Base-by-base conservation (phyloP, 2,888 invertebrate genomes). In the Tricholauxania praeusta region DNA sequence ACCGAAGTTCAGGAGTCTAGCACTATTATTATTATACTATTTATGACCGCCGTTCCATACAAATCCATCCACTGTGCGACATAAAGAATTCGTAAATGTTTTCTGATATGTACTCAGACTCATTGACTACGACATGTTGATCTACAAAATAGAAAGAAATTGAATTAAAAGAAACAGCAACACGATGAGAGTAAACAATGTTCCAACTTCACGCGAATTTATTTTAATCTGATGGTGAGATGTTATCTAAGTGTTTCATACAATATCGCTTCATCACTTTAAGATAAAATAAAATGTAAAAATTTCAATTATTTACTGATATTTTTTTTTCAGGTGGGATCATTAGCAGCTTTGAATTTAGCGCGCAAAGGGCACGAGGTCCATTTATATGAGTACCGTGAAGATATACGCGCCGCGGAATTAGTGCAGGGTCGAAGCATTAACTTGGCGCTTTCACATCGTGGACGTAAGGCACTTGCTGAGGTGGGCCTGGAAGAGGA, bases 361-460 rank as follows among this genome's bases (percentile, higher is more conserved):
- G 96, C 96, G 0, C 92, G 93, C 85, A 90, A 93, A 79, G 96
- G 96, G 0, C 94, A 94, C 86, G 89, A 91, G 32, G 95, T 98
- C 10, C 91, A 93, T 70, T 85, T 98, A 2, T 98, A 94, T 84
- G 98, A 98, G 88, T 94, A 92, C 85, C 91, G 97, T 76, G 90
- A 92, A 89, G 97, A 96, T 94, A 89, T 82, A 62, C 80, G 81
- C 0, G 76, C 48, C 1, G 75, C 81, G 0, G 68, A 78, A 48
- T 71, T 81, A 77, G 92, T 91, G 0, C 89, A 91, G 68, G 99
- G 99, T 0, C 91, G 96, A 70, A 97, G 97, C 71, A 99, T 99
- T 79, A 98, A 99, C 88, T 89, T 99, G 79, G 96, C 99, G 0
- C 85, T 99, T 71, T 98, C 98, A 0, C 90, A 91, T 71, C 90